A percentile compares a stretch with the other conserved stretches of the same genome.
Evolutionary conservation across 2,888 invertebrate genomes (phyloP).

Genomic region (Sarcophaga rosellei): DNA sequence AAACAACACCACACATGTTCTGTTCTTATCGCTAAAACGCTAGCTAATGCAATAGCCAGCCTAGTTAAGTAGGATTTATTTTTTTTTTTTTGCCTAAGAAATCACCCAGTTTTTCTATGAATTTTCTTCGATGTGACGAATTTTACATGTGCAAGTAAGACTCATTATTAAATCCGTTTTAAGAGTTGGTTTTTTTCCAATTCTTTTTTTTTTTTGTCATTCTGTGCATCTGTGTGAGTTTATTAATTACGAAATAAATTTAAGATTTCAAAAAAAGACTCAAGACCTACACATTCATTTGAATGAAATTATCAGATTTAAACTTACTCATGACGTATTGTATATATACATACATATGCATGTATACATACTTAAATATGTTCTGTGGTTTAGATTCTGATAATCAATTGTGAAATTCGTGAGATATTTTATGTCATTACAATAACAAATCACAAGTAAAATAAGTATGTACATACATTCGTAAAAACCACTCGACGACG

Average conservation of each 20-base stretch:
- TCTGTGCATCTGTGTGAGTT: neutral
- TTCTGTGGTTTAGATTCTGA: slow-evolving; percentile 37
- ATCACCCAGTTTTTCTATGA: neutral
- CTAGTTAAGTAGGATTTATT: neutral
- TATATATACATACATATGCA: neutral
- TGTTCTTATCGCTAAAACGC: neutral
- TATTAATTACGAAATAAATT: slow-evolving; percentile 6
- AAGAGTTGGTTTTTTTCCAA: neutral
- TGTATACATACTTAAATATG: neutral
- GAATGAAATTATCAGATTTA: slow-evolving; percentile 20
- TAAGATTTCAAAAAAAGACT: slow-evolving; percentile 3
- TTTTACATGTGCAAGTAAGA: neutral
- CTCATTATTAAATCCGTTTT: neutral
- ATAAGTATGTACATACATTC: neutral
- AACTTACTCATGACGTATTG: slow-evolving; percentile 21
- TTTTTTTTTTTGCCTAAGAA: neutral
- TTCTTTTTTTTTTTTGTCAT: neutral
- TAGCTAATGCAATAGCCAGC: no score
- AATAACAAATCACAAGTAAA: no score
- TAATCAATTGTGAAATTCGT: slow-evolving; percentile 53
- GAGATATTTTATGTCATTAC: slow-evolving; percentile 17
- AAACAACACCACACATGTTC: no score
- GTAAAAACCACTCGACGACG: neutral
- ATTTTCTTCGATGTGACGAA: no score
- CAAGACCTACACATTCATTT: neutral